Evolutionary conservation across 2,888 invertebrate genomes (phyloP), one percentile per base, ranked within the genome.

Genomic region (Polydrusus pterygomalis): DNA sequence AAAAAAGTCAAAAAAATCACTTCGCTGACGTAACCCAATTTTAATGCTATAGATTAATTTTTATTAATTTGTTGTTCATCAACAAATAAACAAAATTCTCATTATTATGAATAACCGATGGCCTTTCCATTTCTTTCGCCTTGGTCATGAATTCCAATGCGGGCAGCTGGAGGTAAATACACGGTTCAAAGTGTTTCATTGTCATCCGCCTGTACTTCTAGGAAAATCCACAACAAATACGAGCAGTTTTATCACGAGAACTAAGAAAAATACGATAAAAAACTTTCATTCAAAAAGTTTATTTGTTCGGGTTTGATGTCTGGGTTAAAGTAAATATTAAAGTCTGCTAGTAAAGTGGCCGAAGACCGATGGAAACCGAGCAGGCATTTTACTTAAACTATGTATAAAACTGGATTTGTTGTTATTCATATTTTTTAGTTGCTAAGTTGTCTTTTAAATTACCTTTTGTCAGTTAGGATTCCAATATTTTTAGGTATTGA

Each of bases 141-240:
- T 34, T 56, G 51, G 68, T 54, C 40, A 43, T 68, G 56, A 45
- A 30, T 45, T 58, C 56, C 43, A 17, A 68, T 68, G 56, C 40
- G 54, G 38, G 54, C 49, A 51, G 40, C 43, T 20, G 15, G 34
- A 34, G 58, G 38, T 60, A 54, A 54, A 54, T 30, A 60, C 58
- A 40, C 17, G 15, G 58, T 60, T 38, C 38, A 49, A 45, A 58
- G 25, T 71, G 54, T 54, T 58, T 68, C 45, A 68, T 68, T 56
- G 56, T 58, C 51, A 67, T 51, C 68, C 68, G 56, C 54, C 45
- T 65, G 30, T 43, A 20, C 25, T 72, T 54, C 64, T 40, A 65
- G 65, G 72, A 72, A 72, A 72, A 64, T 64, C 64, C 72, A 72
- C 65, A 64, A 60, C 7, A 60, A 60, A 60, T 60, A 60, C 58